Evolutionary conservation across 2,888 invertebrate genomes (phyloP).

Genomic region (Eupithecia exiguata): DNA sequence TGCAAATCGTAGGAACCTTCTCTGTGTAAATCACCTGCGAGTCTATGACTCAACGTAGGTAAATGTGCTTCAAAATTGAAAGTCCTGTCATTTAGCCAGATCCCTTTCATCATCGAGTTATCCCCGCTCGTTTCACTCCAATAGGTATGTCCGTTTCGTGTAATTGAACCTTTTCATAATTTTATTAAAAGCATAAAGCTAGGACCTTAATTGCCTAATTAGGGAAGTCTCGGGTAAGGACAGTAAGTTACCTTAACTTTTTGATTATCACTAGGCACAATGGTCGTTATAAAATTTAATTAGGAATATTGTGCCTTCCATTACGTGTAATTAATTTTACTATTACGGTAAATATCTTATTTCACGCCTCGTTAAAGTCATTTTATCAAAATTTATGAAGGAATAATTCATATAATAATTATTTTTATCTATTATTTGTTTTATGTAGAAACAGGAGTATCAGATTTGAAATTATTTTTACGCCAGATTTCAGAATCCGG

Average conservation of each 20-base stretch:
- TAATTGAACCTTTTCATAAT: constrained; percentile 43
- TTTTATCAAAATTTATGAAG: neutral
- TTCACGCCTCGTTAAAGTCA: constrained; percentile 6
- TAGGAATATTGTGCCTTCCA: constrained; percentile 15
- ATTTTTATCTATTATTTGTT: neutral
- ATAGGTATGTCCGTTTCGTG: constrained; percentile 39
- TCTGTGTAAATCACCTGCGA: neutral
- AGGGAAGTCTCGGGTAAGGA: constrained; percentile 21
- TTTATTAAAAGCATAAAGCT: constrained; percentile 34
- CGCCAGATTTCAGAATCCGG: neutral
- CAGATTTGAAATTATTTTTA: neutral
- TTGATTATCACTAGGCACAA: constrained; percentile 27
- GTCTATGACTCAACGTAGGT: constrained; percentile 7
- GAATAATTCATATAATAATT: neutral
- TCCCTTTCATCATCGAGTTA: constrained; percentile 43
- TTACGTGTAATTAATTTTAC: constrained; percentile 12
- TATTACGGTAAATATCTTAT: constrained; percentile 9
- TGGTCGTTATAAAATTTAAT: constrained; percentile 32
- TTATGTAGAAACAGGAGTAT: neutral
- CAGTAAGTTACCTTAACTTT: constrained; percentile 32
- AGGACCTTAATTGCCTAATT: constrained; percentile 31
- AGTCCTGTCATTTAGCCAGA: constrained; percentile 32
- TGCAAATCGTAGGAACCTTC: neutral
- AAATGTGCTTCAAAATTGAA: constrained; percentile 35
- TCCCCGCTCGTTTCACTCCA: constrained; percentile 33